phyloP scores from a whole-genome alignment of 2,888 invertebrate genomes.

The Caenorhabditis becei region DNA sequence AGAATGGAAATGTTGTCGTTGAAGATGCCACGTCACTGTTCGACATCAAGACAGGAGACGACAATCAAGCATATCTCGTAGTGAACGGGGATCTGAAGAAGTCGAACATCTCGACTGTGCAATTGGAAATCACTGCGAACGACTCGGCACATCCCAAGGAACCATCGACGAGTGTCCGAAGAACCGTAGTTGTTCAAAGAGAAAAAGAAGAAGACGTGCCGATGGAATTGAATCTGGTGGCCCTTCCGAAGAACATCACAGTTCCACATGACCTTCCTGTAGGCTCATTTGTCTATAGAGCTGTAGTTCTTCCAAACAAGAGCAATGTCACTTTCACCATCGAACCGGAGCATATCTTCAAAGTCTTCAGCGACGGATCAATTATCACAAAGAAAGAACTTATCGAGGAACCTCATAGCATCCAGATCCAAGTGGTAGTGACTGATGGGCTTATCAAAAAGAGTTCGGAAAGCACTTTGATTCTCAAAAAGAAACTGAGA shows the following conservation, averaged over 20 bases:
- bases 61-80: constrained; percentile 38
- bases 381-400: constrained; percentile 26
- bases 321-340: constrained; percentile 12
- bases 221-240: constrained; percentile 24
- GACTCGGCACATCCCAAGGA: constrained; percentile 81
- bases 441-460: background rate
- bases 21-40: constrained; percentile 11
- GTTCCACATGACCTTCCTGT: constrained; percentile 30
- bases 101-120: constrained; percentile 15
- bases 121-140: constrained; percentile 31
- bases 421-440: constrained; percentile 28
- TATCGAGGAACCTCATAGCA: constrained; percentile 14
- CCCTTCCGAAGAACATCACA: constrained; percentile 22
- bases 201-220: constrained; percentile 4
- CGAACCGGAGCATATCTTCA: constrained; percentile 44
- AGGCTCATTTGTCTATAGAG: constrained; percentile 42
- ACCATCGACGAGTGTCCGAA: constrained; percentile 17
- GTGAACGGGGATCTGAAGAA: constrained; percentile 10
- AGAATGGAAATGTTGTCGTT: constrained; percentile 20
- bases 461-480: constrained; percentile 9
- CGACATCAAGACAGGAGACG: constrained; percentile 33
- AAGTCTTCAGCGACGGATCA: constrained; percentile 27
- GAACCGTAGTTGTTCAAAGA: constrained; percentile 40
- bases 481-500: constrained; percentile 2
- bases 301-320: constrained; percentile 25